Conservation (phyloP, 2,888 invertebrate species). For the Eupithecia pulchellata region DNA sequence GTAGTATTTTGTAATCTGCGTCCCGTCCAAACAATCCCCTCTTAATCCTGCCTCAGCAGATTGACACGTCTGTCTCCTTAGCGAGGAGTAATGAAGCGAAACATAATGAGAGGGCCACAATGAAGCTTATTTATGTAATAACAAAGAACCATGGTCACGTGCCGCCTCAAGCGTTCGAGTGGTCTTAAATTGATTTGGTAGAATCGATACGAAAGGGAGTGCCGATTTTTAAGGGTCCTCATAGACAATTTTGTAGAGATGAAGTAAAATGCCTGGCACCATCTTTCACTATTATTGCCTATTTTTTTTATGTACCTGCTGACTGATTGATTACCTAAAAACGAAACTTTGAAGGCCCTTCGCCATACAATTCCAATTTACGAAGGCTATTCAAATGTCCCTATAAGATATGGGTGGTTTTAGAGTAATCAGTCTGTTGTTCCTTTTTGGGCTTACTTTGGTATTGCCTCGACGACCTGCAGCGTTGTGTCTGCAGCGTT, state of each 20-base stretch:
- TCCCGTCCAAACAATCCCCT: conserved; percentile 18
- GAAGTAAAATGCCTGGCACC: background rate
- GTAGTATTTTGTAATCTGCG: background rate
- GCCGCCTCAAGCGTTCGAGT: conserved; percentile 38
- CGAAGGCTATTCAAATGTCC: too few relatives aligned
- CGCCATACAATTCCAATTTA: too few relatives aligned
- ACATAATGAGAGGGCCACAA: conserved; percentile 67
- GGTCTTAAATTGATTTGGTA: conserved; percentile 34
- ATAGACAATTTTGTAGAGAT: background rate
- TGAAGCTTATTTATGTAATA: conserved; percentile 58
- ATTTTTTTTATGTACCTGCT: too few relatives aligned
- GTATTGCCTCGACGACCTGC: too few relatives aligned
- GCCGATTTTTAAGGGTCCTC: background rate
- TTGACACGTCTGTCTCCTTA: conserved; percentile 63
- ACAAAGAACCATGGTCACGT: conserved; percentile 48
- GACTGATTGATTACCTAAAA: too few relatives aligned
- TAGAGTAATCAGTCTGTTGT: too few relatives aligned
- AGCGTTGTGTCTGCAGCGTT: too few relatives aligned
- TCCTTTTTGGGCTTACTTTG: too few relatives aligned
- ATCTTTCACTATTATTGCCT: too few relatives aligned
- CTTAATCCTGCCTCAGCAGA: conserved; percentile 46
- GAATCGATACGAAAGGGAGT: conserved; percentile 19
- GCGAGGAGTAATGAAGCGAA: conserved; percentile 53
- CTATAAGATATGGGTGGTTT: too few relatives aligned
- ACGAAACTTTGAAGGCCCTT: too few relatives aligned